phyloP scores from a whole-genome alignment of 2,113 vertebrate genomes.

The Seriola dumerili region DNA sequence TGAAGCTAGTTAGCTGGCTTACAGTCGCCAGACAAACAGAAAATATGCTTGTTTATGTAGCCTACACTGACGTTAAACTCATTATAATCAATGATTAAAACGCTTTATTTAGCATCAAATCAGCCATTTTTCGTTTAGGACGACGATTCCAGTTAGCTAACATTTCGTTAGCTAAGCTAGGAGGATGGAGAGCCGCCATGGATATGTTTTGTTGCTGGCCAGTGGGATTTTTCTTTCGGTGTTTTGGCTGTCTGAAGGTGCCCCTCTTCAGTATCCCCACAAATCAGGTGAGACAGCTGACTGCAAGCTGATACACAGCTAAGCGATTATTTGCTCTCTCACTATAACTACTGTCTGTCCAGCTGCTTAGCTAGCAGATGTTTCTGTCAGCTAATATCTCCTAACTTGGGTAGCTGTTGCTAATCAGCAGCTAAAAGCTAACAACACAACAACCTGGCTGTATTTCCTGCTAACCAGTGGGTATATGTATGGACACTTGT shows the following conservation, averaged over 20 bases:
- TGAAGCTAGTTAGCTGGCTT: constrained; percentile 72
- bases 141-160: constrained; percentile 46
- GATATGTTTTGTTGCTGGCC: constrained; percentile 78
- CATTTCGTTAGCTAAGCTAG: constrained; percentile 62
- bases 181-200: constrained; percentile 80
- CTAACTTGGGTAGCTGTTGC: constrained; percentile 35
- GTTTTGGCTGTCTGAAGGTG: constrained; percentile 69
- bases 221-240: constrained; percentile 73
- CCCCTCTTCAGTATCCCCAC: constrained; percentile 76
- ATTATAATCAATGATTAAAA: constrained; percentile 58
- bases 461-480: constrained; percentile 12
- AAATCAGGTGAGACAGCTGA: constrained; percentile 78
- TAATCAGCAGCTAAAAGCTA: constrained; percentile 63
- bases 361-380: neutral
- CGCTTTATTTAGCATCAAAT: neutral
- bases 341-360: no score
- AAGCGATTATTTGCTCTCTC: neutral
- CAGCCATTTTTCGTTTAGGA: constrained; percentile 29
- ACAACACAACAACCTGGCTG: constrained; percentile 56
- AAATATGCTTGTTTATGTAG: constrained; percentile 51
- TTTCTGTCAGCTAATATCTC: constrained; percentile 14
- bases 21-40: constrained; percentile 52
- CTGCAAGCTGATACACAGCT: neutral
- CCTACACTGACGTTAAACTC: constrained; percentile 2
- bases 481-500: neutral